Base-by-base conservation (phyloP, 2,888 invertebrate genomes). In the Aproaerema taeniolella region DNA sequence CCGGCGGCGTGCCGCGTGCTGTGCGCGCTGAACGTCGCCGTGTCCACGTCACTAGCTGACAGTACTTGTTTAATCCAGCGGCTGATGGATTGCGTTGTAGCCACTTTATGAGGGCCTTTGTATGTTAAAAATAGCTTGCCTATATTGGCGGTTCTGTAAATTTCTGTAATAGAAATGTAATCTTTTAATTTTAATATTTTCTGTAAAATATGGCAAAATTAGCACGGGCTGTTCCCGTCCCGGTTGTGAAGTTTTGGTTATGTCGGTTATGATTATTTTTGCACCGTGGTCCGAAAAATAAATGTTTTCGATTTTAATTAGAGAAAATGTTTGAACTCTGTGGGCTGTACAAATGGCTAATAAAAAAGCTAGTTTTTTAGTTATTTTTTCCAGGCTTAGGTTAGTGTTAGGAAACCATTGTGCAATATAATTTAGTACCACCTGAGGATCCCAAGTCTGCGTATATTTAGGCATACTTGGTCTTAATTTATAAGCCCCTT, bases 321-420 rank as follows among this genome's bases (percentile, higher is more conserved):
- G 5, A n/a, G 26, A 16, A 5, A 20, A 7, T 6, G 20, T 20
- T 20, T 20, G 20, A 4, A 20, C 20, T 20, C 20, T 20, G 7
- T 20, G 28, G 11, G 28, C 36, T 2, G 36, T 36, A n/a, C 28
- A 28, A 5, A 36, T 11, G 1, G 59, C 55, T 33, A 58, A 29
- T 9, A 61, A 33, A 2, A 52, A 50, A 7, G 47, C 42, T 20
- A 52, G 31, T 39, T 55, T 60, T 39, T 25, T 34, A 1, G 34
- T 36, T 14, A 36, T 5, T 8, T 14, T 36, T 36, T 36, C 39
- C 10, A 38, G 7, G 20, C 20, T 20, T 7, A 20, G 7, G 4
- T 4, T 20, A 6, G 20, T 6, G 7, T 20, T 4, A 6, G n/a
- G n/a, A n/a, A n/a, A n/a, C n/a, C n/a, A n/a, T n/a, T n/a, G n/a